A percentile compares a stretch with the other conserved stretches of the same genome.
Evolutionary conservation across 2,888 invertebrate genomes (phyloP).

Genomic region (Gryllus longicercus): DNA sequence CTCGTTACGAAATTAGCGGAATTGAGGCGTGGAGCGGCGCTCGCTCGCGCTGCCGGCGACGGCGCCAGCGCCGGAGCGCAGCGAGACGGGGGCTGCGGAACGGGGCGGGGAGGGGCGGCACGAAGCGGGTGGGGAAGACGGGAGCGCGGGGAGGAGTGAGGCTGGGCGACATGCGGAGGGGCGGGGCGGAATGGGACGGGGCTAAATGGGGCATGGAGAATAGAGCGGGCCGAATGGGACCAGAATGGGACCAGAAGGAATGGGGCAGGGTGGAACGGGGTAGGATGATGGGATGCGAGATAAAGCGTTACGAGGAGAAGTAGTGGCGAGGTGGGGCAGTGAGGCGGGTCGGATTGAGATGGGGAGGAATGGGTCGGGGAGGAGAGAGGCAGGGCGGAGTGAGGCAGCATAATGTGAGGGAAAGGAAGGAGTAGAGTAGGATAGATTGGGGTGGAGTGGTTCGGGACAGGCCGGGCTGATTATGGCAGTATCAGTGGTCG

Average conservation of each 20-base stretch:
- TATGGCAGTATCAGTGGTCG: too few relatives aligned
- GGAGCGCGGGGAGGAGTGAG: too few relatives aligned
- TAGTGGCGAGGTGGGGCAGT: neutral
- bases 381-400: neutral
- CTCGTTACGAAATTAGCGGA: constrained; percentile 17
- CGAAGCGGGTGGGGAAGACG: too few relatives aligned
- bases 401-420: neutral
- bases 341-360: neutral
- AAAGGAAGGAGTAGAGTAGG: neutral
- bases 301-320: neutral
- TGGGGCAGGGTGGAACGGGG: neutral
- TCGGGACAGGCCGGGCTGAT: too few relatives aligned
- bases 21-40: neutral
- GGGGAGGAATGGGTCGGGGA: neutral
- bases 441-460: too few relatives aligned
- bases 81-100: too few relatives aligned
- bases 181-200: neutral
- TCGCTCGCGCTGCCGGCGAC: neutral
- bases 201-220: neutral
- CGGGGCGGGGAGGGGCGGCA: too few relatives aligned
- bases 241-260: neutral
- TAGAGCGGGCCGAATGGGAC: neutral
- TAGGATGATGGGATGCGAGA: too few relatives aligned
- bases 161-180: neutral
- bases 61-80: neutral